Percentiles rank a stretch among this genome's conserved stretches.
phyloP scores from a whole-genome alignment of 1,140 invertebrate species.

The Bombus superbus region DNA sequence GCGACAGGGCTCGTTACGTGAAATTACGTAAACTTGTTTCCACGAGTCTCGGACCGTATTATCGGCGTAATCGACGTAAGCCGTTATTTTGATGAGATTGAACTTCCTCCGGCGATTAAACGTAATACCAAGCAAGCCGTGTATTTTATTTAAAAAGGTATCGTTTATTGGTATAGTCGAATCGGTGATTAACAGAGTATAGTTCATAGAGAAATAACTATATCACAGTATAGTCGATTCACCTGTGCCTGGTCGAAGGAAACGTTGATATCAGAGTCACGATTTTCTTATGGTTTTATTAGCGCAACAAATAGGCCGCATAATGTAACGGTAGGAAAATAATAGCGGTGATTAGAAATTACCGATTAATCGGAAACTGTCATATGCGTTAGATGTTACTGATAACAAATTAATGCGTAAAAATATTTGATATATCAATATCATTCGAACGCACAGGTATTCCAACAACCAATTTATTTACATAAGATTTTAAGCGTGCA shows the following conservation, averaged over 20 bases:
- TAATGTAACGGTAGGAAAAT: conserved; percentile 11
- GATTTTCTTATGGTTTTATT: conserved; percentile 20
- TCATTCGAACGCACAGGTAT: not conserved
- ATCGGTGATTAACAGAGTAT: not conserved
- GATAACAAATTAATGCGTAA: not conserved
- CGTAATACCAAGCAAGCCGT: not conserved
- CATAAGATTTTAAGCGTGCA: not conserved
- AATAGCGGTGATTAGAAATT: not conserved
- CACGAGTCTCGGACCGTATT: conserved; percentile 50
- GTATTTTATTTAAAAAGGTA: conserved; percentile 7
- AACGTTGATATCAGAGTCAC: not conserved
- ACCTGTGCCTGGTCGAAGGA: not conserved
- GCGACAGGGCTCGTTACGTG: conserved; percentile 37
- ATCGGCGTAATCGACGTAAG: conserved; percentile 43
- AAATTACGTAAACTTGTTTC: conserved; percentile 60
- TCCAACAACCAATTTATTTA: not conserved
- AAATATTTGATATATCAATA: not conserved
- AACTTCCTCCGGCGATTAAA: conserved; percentile 54
- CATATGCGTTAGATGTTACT: not conserved
- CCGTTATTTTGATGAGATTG: conserved; percentile 66
- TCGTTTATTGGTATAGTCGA: conserved; percentile 2
- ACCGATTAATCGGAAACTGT: too few species aligned
- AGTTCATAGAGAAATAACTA: not conserved
- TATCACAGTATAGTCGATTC: not conserved
- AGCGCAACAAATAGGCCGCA: not conserved